phyloP scores from a whole-genome alignment of 2,797 vertebrate genomes.

The Malurus leucopterus region DNA sequence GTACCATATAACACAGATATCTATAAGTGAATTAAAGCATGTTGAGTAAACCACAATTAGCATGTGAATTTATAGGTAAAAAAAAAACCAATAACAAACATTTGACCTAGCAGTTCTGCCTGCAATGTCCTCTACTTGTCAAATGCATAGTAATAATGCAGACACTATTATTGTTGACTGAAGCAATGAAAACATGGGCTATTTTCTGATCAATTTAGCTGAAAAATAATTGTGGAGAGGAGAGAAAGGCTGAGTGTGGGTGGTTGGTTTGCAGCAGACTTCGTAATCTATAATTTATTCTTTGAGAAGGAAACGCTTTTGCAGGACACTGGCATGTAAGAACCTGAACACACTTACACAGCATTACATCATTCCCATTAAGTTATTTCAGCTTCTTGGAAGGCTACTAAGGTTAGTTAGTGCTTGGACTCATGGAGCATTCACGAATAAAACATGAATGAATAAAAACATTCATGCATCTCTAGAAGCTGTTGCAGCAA shows the following conservation, averaged over 20 bases:
- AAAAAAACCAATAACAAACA: not conserved
- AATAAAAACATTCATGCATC: conserved; percentile 19
- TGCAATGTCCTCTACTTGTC: conserved; percentile 13
- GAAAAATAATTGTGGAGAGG: conserved; percentile 10
- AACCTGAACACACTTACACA: conserved; percentile 14
- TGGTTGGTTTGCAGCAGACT: conserved; percentile 26
- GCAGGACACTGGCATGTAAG: conserved; percentile 29
- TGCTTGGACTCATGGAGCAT: not conserved
- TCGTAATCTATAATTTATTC: conserved; percentile 1
- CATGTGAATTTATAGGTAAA: conserved; percentile 12
- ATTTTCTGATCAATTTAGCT: conserved; percentile 15
- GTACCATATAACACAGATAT: conserved; percentile 24
- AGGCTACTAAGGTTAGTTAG: not conserved
- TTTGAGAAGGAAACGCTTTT: conserved; percentile 35
- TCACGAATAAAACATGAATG: not conserved
- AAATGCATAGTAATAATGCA: not conserved
- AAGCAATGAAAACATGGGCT: not conserved
- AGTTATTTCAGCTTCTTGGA: conserved; percentile 57
- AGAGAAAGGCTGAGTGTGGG: not conserved
- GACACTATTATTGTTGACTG: not conserved
- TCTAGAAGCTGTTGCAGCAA: not conserved
- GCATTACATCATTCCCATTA: conserved; percentile 51
- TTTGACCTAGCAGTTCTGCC: not conserved
- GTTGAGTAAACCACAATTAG: not conserved
- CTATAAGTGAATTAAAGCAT: conserved; percentile 6